phyloP scores from a whole-genome alignment of 2,888 invertebrate species.

The Leptodirus hochenwartii region DNA sequence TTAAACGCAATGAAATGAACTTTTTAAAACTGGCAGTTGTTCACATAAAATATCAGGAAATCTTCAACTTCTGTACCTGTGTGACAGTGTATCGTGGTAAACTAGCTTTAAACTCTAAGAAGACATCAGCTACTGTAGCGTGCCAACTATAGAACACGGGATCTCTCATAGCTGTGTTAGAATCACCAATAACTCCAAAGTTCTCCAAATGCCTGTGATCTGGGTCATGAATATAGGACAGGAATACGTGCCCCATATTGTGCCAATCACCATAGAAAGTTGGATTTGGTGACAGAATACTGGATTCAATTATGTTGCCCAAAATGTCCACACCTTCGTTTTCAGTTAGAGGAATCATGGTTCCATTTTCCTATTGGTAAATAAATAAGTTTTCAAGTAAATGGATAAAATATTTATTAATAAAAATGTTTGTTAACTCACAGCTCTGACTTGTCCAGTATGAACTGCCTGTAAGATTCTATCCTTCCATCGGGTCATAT shows the following conservation, averaged over 20 bases:
- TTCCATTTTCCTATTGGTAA: constrained; percentile 34
- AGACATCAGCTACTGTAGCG: constrained; percentile 57
- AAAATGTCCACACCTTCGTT: constrained; percentile 55
- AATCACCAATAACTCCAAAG: constrained; percentile 68
- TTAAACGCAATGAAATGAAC: too few relatives aligned
- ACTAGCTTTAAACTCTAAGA: constrained; percentile 54
- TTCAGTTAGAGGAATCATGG: constrained; percentile 39
- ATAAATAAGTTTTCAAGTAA: constrained; percentile 7
- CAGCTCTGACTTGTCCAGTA: constrained; percentile 36
- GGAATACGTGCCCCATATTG: constrained; percentile 64
- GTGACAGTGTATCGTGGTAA: constrained; percentile 42
- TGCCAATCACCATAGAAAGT: constrained; percentile 62
- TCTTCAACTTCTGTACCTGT: constrained; percentile 34
- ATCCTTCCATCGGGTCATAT: constrained; percentile 58
- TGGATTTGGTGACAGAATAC: constrained; percentile 47
- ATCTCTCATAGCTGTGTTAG: constrained; percentile 72
- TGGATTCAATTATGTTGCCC: constrained; percentile 64
- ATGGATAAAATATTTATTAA: constrained; percentile 2
- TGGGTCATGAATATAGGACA: constrained; percentile 64
- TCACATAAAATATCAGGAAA: not conserved
- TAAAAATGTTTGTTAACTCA: constrained; percentile 22
- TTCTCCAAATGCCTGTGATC: constrained; percentile 59
- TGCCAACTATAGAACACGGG: constrained; percentile 79
- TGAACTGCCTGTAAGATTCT: constrained; percentile 55
- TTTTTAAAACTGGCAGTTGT: not conserved